phyloP scores from a whole-genome alignment of 2,888 invertebrate species.

The Allophyes oxyacanthae region DNA sequence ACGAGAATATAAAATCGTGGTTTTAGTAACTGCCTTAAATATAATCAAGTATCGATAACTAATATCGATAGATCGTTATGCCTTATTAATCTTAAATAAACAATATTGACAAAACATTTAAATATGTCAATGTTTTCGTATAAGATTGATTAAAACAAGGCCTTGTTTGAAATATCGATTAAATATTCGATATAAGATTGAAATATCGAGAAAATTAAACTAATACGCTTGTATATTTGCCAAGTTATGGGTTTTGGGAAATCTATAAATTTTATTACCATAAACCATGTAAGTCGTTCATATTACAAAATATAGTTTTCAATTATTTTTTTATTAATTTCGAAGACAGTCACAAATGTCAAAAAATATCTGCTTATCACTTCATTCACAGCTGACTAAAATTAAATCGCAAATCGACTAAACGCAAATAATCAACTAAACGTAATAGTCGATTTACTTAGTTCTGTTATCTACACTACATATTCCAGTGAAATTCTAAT shows the following conservation, averaged over 20 bases:
- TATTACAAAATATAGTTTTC: neutral
- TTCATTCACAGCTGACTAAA: neutral
- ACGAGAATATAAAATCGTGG: too few species aligned
- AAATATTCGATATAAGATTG: neutral
- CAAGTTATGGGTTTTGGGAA: neutral
- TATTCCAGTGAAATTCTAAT: constrained; percentile 17
- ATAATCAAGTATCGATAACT: constrained; percentile 11
- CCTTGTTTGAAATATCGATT: constrained; percentile 7
- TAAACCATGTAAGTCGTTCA: neutral
- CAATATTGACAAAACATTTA: constrained; percentile 20
- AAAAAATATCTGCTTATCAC: too few species aligned
- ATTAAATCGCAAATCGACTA: constrained; percentile 10
- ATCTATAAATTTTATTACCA: constrained; percentile 6
- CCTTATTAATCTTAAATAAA: constrained; percentile 9
- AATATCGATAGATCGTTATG: constrained; percentile 6
- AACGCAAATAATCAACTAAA: constrained; percentile 7
- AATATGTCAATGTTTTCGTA: constrained; percentile 19
- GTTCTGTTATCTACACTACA: constrained; percentile 37
- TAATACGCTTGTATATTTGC: neutral
- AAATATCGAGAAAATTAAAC: neutral
- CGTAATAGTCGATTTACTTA: constrained; percentile 8
- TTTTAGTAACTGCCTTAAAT: too few species aligned
- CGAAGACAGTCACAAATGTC: too few species aligned
- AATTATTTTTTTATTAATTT: neutral
- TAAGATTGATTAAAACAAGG: neutral